Evolutionary conservation across 2,113 vertebrate genomes (phyloP).

Genomic region (Heterochromis multidens): DNA sequence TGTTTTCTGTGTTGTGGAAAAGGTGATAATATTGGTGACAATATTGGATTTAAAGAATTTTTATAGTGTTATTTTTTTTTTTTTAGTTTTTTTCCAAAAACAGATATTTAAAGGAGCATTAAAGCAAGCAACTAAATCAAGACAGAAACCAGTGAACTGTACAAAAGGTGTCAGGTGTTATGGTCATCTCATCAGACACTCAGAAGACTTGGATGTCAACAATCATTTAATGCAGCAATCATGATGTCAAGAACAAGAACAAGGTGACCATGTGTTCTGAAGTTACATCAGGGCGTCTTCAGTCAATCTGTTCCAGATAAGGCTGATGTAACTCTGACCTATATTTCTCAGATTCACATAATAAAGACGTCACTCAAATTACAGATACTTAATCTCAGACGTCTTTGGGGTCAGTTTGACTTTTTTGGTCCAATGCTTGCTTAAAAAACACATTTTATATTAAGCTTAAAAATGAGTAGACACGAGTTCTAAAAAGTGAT

Average conservation of each 20-base stretch:
- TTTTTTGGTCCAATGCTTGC: neutral
- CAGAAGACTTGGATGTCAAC: neutral
- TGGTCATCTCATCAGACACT: too few relatives aligned
- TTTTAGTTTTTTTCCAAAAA: too few relatives aligned
- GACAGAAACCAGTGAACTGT: too few relatives aligned
- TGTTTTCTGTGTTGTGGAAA: neutral
- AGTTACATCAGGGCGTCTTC: neutral
- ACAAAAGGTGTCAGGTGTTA: too few relatives aligned
- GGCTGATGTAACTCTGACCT: neutral
- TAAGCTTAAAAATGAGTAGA: neutral
- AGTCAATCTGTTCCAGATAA: neutral
- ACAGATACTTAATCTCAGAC: neutral
- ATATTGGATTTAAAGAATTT: neutral
- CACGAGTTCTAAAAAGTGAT: neutral
- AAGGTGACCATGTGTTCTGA: neutral
- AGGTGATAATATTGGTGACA: neutral
- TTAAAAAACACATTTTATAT: neutral
- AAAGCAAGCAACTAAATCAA: too few relatives aligned
- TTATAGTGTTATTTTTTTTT: neutral
- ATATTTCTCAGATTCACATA: neutral
- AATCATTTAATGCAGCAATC: neutral
- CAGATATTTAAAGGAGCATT: too few relatives aligned
- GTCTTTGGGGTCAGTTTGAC: neutral
- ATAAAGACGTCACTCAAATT: neutral
- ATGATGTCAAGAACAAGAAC: neutral